Base-by-base conservation (phyloP, 1,140 invertebrate species). In the Vanessa atalanta region DNA sequence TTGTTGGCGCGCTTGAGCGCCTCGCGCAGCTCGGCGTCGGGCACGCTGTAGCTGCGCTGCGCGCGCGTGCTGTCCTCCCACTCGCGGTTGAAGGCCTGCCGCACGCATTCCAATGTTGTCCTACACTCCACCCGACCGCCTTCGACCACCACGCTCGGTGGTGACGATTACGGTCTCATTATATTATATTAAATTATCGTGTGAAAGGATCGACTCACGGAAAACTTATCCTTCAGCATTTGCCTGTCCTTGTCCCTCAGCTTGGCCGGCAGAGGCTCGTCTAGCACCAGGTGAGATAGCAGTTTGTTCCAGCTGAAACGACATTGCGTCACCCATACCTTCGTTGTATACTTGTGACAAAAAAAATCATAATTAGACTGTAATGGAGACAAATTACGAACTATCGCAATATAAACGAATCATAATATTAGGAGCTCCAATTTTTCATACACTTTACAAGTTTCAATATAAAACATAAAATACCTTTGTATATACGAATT, bases 211-310 rank as follows among this genome's bases (percentile, higher is more conserved):
- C 5, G 43, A 93, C 95, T 94, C 91, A 97, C 97, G 65, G 97
- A 94, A 93, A 98, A 98, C 82, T 97, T 97, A 84, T 99, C 98
- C 93, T 99, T 99, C n/a, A 99, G 95, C 53, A 96, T 94, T 84
- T 97, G 97, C 67, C 96, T 94, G 88, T 98, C 97, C 91, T 97
- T 98, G 84, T 98, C 97, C 81, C 96, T 95, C 31, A 98, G 88
- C 93, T 97, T 96, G 14, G 95, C 95, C n/a, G 94, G 94, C 48
- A 94, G 88, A 12, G 95, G 93, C 84, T 97, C 96, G 75, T 97
- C 96, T 67, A 95, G 68, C 6, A 93, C 94, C 50, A 98, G 95
- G 82, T 97, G 95, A 65, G 96, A 94, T 47, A 98, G 82, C 65
- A 98, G 94, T 91, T 96, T 96, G 83, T 95, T 97, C 97, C 97